Evolutionary conservation across 1,140 invertebrate genomes (phyloP).

Genomic region (Chironomus striatipennis): DNA sequence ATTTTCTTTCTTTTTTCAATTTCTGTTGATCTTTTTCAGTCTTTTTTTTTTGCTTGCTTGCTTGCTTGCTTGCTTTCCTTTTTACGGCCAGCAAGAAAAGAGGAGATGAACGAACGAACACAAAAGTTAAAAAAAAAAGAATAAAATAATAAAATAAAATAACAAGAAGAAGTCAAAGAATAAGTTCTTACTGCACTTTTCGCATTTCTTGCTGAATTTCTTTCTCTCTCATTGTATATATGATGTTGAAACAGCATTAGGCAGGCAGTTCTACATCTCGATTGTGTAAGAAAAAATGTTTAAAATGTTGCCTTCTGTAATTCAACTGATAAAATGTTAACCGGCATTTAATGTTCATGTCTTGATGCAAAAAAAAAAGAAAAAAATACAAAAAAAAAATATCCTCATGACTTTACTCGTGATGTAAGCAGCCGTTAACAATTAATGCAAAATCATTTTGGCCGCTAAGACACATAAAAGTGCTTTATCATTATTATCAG

Average conservation of each 20-base stretch:
- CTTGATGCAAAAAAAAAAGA: no score
- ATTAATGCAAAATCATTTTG: constrained; percentile 11
- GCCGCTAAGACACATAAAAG: background rate
- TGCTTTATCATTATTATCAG: constrained; percentile 9
- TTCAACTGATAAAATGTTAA: no score
- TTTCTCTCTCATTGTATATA: background rate
- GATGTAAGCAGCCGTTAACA: background rate
- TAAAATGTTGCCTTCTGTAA: no score
- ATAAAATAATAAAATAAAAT: background rate
- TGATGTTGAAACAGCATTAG: no score
- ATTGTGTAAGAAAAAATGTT: no score
- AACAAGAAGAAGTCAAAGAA: background rate
- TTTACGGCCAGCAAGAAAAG: background rate
- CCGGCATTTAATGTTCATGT: no score
- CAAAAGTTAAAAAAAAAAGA: no score
- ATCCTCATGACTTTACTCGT: background rate
- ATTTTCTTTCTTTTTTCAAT: background rate
- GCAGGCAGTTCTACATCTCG: no score
- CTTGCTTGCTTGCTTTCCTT: background rate
- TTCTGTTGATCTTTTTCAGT: constrained; percentile 14
- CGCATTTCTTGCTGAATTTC: background rate
- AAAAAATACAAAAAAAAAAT: no score
- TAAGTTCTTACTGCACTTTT: constrained; percentile 13
- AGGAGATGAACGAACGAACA: background rate
- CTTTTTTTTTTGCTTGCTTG: background rate